Base-by-base conservation (phyloP, 2,113 vertebrate species). In the Menidia beryllina region DNA sequence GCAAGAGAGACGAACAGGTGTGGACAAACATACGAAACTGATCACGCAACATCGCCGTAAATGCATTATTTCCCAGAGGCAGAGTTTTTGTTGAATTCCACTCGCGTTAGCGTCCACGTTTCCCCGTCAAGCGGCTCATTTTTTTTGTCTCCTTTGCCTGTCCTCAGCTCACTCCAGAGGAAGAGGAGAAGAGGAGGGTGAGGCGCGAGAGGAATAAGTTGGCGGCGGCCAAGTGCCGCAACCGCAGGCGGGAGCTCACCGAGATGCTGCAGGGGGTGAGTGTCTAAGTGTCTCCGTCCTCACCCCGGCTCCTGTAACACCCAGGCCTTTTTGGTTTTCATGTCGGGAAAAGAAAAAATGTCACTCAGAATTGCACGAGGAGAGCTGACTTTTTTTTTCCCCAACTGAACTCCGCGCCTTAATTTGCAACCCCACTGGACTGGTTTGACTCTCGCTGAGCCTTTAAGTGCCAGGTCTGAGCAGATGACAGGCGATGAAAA, bases 141-240 rank as follows among this genome's bases (percentile, higher is more conserved):
- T 80, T 47, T 83, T 66, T 5, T 10, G 1, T 14, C 58, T 24
- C 65, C 51, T 53, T 68, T 34, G 2, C 45, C 59, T 54, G 17
- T 20, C 77, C 80, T 61, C 72, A 99, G 98, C 94, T 99, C 75
- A 96, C 96, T n/a, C 97, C 98, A 0, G 98, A 99, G 82, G 98
- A 99, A 91, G 97, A 99, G 77, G 98, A 99, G 93, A 99, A 99
- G 75, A 88, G 98, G 77, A 94, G 97, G 70, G 96, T 99, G 88
- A 94, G 98, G 80, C 95, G 98, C 72, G 98, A 99, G 91, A 95
- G 98, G 91, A 99, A 99, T 93, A 99, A 99, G 86, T 88, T 99
- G 81, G 98, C 98, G 1, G 98, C 98, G 2, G 98, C 98, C 63
- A 99, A 99, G 88, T 99, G 98, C 90, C 96, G 98, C 83, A 99